Evolutionary conservation across 2,797 vertebrate species (phyloP).

Genomic region (Sphaeramia orbicularis): DNA sequence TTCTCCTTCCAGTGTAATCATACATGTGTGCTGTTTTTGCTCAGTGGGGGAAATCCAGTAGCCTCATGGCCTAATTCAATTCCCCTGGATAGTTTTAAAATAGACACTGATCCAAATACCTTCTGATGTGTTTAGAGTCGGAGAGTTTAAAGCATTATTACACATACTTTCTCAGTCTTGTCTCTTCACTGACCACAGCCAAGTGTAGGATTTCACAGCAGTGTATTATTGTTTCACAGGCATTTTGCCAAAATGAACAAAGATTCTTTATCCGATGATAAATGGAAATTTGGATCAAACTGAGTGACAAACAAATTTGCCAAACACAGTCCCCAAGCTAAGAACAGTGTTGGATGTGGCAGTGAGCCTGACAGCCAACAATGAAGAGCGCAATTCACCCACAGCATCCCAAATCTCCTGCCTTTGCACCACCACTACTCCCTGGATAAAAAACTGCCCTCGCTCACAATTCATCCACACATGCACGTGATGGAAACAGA

Average conservation of each 20-base stretch:
- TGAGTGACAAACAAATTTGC: background rate
- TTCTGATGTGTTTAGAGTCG: slow-evolving; percentile 58
- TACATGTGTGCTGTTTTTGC: slow-evolving; percentile 51
- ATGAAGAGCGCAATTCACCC: slow-evolving; percentile 9
- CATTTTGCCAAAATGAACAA: slow-evolving; percentile 15
- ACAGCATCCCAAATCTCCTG: background rate
- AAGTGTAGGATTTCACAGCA: background rate
- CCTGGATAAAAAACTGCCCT: background rate
- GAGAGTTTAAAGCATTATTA: slow-evolving; percentile 44
- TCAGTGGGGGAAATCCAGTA: slow-evolving; percentile 65
- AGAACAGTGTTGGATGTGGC: slow-evolving; percentile 21
- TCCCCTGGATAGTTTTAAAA: slow-evolving; percentile 71
- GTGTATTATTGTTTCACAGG: background rate
- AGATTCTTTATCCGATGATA: slow-evolving; percentile 1
- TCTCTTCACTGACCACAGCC: background rate
- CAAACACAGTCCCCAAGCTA: slow-evolving; percentile 24
- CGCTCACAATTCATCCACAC: slow-evolving; percentile 11
- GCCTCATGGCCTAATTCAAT: slow-evolving; percentile 78
- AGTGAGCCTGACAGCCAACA: slow-evolving; percentile 21
- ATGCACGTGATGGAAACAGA: slow-evolving; percentile 9
- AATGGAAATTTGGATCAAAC: background rate
- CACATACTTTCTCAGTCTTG: slow-evolving; percentile 8
- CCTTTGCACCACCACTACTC: background rate
- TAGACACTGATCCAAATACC: slow-evolving; percentile 80
- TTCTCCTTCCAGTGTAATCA: slow-evolving; percentile 12